A percentile compares a stretch with the other conserved stretches of the same genome.
Conservation (phyloP, 2,113 vertebrate species). For the Muntiacus reevesi region DNA sequence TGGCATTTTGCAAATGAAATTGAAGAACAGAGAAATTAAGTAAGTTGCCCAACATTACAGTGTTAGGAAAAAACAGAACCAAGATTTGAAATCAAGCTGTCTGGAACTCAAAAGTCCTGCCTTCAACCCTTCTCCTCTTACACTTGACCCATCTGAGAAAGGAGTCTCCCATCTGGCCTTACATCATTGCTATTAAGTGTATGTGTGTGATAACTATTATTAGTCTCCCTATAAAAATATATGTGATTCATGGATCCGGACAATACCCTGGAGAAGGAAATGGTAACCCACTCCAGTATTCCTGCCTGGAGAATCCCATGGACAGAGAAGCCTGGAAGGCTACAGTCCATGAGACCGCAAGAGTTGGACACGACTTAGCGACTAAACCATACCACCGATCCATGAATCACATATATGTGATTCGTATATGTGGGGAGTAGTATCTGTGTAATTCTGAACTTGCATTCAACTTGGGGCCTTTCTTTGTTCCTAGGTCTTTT, state of each 20-base stretch:
- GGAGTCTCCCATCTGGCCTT: not conserved
- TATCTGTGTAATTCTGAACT: not conserved
- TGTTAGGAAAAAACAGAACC: not conserved
- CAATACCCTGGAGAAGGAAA: not conserved
- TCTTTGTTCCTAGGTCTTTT: not conserved
- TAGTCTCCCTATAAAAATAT: not conserved
- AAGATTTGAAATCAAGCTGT: not conserved
- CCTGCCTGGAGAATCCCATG: not conserved
- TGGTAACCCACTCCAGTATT: not conserved
- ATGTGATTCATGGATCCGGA: not conserved
- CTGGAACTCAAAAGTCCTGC: not conserved
- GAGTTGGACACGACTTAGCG: not conserved
- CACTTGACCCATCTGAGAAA: not conserved
- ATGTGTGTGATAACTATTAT: not conserved
- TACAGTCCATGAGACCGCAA: not conserved
- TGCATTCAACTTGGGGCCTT: not conserved
- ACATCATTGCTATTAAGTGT: not conserved
- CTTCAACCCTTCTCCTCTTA: not conserved
- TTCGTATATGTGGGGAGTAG: not conserved
- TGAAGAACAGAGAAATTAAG: not conserved
- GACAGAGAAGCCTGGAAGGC: not conserved
- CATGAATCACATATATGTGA: not conserved
- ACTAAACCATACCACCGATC: not conserved
- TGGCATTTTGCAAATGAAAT: constrained; percentile 15
- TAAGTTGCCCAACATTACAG: not conserved